phyloP scores from a whole-genome alignment of 2,888 invertebrate genomes.

The Campoplex nolae region DNA sequence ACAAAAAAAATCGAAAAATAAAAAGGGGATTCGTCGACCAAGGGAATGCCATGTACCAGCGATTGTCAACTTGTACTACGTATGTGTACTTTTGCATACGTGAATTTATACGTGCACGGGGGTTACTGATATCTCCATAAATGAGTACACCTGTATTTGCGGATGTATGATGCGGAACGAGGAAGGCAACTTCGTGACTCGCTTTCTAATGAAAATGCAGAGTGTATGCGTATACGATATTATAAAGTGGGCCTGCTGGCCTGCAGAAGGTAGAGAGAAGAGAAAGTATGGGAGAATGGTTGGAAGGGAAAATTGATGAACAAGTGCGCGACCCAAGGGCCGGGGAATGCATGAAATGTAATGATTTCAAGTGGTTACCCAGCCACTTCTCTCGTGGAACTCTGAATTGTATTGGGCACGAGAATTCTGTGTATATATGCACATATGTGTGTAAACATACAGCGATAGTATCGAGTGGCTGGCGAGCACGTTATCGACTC shows the following conservation, averaged over 20 bases:
- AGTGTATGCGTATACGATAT: constrained; percentile 35
- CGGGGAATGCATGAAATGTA: constrained; percentile 50
- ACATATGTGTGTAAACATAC: neutral
- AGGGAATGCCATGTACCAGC: neutral
- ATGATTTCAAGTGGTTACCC: constrained; percentile 53
- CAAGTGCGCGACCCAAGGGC: constrained; percentile 33
- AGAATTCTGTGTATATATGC: constrained; percentile 13
- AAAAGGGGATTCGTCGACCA: neutral
- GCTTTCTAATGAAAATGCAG: constrained; percentile 33
- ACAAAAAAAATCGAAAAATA: neutral
- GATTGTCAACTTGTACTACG: constrained; percentile 4
- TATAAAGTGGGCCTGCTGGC: constrained; percentile 15
- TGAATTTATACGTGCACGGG: neutral
- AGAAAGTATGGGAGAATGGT: neutral
- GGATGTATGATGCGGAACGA: neutral
- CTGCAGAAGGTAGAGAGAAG: neutral
- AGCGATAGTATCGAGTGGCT: constrained; percentile 44
- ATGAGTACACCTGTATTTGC: neutral
- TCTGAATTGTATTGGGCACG: constrained; percentile 21
- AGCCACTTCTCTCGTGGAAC: constrained; percentile 2
- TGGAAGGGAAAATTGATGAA: constrained; percentile 43
- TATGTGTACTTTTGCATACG: neutral
- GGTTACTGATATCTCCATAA: constrained; percentile 15
- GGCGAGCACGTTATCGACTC: constrained; percentile 47
- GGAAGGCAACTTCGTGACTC: constrained; percentile 46